Percentiles rank a stretch among this genome's conserved stretches.
phyloP scores from a whole-genome alignment of 2,888 invertebrate genomes.

The Argynnis bischoffii region DNA sequence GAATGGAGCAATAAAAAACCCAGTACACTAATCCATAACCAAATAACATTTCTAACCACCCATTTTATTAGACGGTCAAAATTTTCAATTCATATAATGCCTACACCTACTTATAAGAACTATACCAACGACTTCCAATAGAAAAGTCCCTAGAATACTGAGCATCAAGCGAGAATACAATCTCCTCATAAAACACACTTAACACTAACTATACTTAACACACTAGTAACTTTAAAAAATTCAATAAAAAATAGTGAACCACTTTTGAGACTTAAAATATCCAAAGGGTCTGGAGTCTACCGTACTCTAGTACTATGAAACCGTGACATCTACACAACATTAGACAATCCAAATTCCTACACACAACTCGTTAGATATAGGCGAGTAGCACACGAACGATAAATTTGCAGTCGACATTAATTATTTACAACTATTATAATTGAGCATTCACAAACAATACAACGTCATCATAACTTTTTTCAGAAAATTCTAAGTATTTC shows the following conservation, averaged over 20 bases:
- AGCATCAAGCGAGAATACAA: slow-evolving; percentile 19
- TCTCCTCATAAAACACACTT: slow-evolving; percentile 10
- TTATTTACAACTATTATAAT: not conserved
- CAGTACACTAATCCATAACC: too few relatives aligned
- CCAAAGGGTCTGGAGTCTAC: slow-evolving; percentile 21
- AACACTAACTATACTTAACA: too few relatives aligned
- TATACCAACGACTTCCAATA: slow-evolving; percentile 21
- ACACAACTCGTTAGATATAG: not conserved
- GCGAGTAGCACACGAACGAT: not conserved
- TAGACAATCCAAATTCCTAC: not conserved
- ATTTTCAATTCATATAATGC: not conserved
- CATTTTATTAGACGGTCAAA: not conserved
- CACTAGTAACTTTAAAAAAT: slow-evolving; percentile 54
- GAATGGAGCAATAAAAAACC: not conserved
- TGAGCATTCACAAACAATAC: not conserved
- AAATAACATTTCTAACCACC: not conserved
- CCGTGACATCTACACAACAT: not conserved
- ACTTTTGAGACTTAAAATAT: slow-evolving; percentile 37
- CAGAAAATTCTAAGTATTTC: not conserved
- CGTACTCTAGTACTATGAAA: not conserved
- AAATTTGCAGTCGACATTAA: slow-evolving; percentile 3
- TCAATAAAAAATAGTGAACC: slow-evolving; percentile 57
- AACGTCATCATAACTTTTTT: not conserved
- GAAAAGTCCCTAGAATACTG: slow-evolving; percentile 22
- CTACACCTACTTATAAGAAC: slow-evolving; percentile 3